These are phyloP conservation scores for Sorex maritimensis DNA, from an alignment of 2,797 vertebrate species.

Conservation along the genomic window DNA sequence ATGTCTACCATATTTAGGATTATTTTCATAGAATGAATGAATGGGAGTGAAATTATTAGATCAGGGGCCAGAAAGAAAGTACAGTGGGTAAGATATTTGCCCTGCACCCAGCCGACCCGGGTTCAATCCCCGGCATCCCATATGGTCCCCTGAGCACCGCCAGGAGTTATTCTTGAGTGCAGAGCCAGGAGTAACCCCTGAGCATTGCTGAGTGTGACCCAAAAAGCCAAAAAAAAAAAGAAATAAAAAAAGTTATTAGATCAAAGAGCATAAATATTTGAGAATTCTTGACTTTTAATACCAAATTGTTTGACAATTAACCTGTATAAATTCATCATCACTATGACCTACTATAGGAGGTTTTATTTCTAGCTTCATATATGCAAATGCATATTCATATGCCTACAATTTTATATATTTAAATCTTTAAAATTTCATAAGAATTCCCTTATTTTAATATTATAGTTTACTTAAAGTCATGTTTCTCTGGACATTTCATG, in stretches of 20 bases:
- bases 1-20: background rate
- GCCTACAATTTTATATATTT: background rate
- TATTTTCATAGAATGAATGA: conserved; percentile 50
- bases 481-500: background rate
- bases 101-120: too few species aligned
- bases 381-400: background rate
- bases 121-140: too few species aligned
- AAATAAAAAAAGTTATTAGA: background rate
- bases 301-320: background rate
- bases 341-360: background rate
- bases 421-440: conserved; percentile 9
- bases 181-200: too few species aligned
- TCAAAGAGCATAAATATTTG: conserved; percentile 31
- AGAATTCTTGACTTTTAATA: background rate
- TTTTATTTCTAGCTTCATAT: background rate
- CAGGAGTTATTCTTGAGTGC: too few species aligned
- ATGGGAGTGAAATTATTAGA: background rate
- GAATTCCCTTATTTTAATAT: background rate
- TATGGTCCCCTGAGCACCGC: too few species aligned
- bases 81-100: too few species aligned
- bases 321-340: background rate
- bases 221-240: too few species aligned
- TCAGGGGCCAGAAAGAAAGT: too few species aligned
- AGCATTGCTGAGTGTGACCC: too few species aligned
- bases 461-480: conserved; percentile 12